Evolutionary conservation across 1,140 invertebrate genomes (phyloP), one percentile per base, ranked within the genome.

Genomic region (Littorina saxatilis): DNA sequence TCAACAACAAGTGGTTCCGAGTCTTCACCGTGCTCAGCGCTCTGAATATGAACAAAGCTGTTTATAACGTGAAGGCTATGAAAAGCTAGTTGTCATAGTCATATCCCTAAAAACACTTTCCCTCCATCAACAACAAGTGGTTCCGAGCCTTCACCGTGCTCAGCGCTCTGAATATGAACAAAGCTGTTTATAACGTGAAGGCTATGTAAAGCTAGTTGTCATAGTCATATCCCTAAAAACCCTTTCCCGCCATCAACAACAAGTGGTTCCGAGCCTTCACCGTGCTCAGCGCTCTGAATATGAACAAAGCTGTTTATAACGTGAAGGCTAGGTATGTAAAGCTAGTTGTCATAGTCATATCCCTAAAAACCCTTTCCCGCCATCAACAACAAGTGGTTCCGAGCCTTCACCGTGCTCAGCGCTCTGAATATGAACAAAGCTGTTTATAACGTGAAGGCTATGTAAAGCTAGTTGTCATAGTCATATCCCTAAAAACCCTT

Each of bases 371-470:
- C n/a, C n/a, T 3, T 11, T 27, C 29, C 23, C 61, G 11, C 23
- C 29, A 63, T 63, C 61, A 0, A 27, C 29, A 27, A 27, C 11
- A 11, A 63, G 61, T 27, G 11, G 27, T 63, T 23, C 9, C 61
- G 11, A 63, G 23, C 29, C 11, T 63, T 27, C 20, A 15, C 11
- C 61, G 29, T 32, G 11, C 61, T 27, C 29, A 1, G 61, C 23
- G n/a, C n/a, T 17, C 47, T 85, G 7, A 43, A 83, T 40, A 23
- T 83, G 40, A 85, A 85, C 72, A 52, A 78, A 15, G 11, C 74
- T 29, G 68, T 75, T 1, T 83, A 81, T 39, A 66, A 61, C 35
- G 83, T 84, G 50, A 11, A 52, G 50, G 50, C 11, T 13, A 13
- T 11, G 9, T 11, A 13, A 23, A 23, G 50, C 23, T 13, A 13